These are phyloP conservation scores for Cheilosia grossa DNA, from an alignment of 2,888 invertebrate genomes.

Conservation along the genomic window DNA sequence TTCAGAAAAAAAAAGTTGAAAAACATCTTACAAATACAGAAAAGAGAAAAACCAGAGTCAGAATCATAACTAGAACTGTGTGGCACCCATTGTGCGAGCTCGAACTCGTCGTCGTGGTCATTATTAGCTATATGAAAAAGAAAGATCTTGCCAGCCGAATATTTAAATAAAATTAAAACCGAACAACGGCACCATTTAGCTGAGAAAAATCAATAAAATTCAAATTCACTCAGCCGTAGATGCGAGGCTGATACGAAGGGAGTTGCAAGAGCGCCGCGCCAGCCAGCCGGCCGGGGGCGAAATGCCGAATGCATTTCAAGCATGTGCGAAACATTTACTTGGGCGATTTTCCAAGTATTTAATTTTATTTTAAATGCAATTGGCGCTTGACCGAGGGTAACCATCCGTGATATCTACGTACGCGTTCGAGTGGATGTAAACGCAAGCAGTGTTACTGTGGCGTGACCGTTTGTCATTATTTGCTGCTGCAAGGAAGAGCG, in stretches of 20 bases:
- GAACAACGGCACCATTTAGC: conserved; percentile 54
- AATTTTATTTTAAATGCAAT: conserved; percentile 51
- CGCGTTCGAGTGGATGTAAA: background rate
- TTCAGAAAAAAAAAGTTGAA: conserved; percentile 37
- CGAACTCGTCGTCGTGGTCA: background rate
- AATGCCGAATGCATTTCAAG: conserved; percentile 58
- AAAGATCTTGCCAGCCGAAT: conserved; percentile 18
- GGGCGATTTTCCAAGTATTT: conserved; percentile 68
- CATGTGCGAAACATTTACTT: conserved; percentile 64
- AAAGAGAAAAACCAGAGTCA: conserved; percentile 33
- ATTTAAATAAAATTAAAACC: conserved; percentile 56
- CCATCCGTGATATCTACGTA: conserved; percentile 29
- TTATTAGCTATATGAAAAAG: background rate
- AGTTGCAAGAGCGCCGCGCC: background rate
- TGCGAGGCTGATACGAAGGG: conserved; percentile 2
- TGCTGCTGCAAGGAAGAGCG: background rate
- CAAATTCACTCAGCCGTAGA: conserved; percentile 44
- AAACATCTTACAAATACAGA: conserved; percentile 13
- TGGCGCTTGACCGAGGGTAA: conserved; percentile 65
- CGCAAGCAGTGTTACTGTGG: conserved; percentile 18
- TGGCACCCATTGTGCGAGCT: conserved; percentile 43
- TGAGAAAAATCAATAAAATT: conserved; percentile 60
- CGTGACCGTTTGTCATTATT: conserved; percentile 40
- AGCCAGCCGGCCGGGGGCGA: conserved; percentile 3
- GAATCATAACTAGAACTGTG: conserved; percentile 31